A percentile compares a stretch with the other conserved stretches of the same genome.
These are phyloP conservation scores for Hoplostethus atlanticus DNA, from an alignment of 2,797 vertebrate species.

Conservation along the genomic window DNA sequence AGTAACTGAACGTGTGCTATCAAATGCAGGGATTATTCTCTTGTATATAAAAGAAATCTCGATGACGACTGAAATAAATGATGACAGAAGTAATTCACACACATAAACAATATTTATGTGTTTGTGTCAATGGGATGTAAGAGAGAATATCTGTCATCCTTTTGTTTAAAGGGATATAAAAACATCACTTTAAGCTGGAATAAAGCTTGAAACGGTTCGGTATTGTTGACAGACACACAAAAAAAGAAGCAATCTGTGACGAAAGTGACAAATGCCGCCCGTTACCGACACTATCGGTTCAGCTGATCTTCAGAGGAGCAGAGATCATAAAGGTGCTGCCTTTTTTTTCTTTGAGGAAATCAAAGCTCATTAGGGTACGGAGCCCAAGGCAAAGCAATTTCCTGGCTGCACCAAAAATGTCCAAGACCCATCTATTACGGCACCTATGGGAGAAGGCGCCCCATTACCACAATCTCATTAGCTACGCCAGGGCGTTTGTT, in stretches of 20 bases:
- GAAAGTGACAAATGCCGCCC: neutral
- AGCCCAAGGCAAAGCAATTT: constrained; percentile 45
- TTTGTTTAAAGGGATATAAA: neutral
- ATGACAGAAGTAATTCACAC: neutral
- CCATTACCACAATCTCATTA: constrained; percentile 61
- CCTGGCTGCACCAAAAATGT: constrained; percentile 41
- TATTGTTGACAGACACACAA: constrained; percentile 32
- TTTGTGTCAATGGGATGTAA: neutral
- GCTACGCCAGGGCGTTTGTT: constrained; percentile 37
- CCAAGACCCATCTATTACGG: constrained; percentile 24
- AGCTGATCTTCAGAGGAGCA: neutral
- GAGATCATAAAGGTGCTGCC: constrained; percentile 31
- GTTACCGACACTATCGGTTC: neutral
- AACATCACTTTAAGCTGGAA: constrained; percentile 15
- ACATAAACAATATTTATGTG: neutral
- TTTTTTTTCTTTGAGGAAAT: constrained; percentile 40
- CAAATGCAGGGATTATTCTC: neutral
- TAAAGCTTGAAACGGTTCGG: neutral
- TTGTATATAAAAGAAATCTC: neutral
- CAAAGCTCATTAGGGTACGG: constrained; percentile 37
- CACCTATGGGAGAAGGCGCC: constrained; percentile 49
- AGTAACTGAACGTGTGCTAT: neutral
- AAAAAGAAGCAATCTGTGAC: constrained; percentile 7
- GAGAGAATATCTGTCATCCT: constrained; percentile 13
- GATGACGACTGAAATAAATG: neutral